Evolutionary conservation across 2,797 vertebrate genomes (phyloP), one percentile per base, ranked within the genome.

Genomic region (Epinephelus coioides): DNA sequence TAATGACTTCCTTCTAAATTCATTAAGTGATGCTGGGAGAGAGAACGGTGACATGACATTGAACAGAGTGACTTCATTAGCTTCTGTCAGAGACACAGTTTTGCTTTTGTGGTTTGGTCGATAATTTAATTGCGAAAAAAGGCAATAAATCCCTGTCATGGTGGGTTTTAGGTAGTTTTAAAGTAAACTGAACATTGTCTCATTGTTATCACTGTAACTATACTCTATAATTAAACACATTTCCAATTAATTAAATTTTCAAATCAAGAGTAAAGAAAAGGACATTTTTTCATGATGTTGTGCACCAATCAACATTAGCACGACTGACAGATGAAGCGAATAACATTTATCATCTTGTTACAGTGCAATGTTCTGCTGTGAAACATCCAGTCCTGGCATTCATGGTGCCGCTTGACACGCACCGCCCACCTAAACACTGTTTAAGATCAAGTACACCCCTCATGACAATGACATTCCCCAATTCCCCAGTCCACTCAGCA

Each of bases 1-100:
- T 71, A 69, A 83, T 59, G 74, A 73, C 55, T 67, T 75, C 59
- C 25, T 62, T 82, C 54, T 65, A 25, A 72, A 66, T 59, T 78
- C 38, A 72, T 73, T 40, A 80, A 75, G 38, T 23, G 59, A 76
- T 44, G 70, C 43, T 4, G 2, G 23, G 12, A 70, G 73, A n/a
- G 46, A 43, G 69, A 51, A 53, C 2, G 9, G 25, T 38, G 44
- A 47, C 40, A 46, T 8, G 0, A 8, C 17, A 54, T 56, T 80
- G n/a, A 60, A 74, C 57, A 51, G 10, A 69, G 15, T 14, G 27
- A 63, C 66, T 71, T 76, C 44, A 81, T 73, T 68, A 76, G 12
- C 59, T 43, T 76, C 21, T 27, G 27, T 40, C 43, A 9, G 34
- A 34, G n/a, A 60, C 30, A 44, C 40, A 30, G 0, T 13, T 2